Evolutionary conservation across 2,113 vertebrate species (phyloP).

Genomic region (Puntigrus tetrazona): DNA sequence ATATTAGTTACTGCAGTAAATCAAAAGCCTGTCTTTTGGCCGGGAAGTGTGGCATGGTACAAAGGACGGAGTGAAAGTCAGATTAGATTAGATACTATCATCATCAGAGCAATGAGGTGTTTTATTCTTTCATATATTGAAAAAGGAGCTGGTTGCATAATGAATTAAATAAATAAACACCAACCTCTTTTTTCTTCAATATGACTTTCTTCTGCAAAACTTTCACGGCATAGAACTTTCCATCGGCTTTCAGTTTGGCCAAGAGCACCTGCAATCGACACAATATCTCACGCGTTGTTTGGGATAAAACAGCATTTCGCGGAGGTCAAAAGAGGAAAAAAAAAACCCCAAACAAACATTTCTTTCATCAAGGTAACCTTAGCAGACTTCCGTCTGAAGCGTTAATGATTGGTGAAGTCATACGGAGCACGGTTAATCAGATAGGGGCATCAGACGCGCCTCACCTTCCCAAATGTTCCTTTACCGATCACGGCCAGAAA

Average conservation of each 20-base stretch:
- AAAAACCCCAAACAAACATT: too few relatives aligned
- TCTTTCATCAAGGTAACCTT: conserved; percentile 42
- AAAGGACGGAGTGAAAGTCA: conserved; percentile 54
- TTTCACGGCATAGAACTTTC: conserved; percentile 92
- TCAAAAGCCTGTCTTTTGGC: background rate
- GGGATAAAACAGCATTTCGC: background rate
- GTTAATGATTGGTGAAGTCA: conserved; percentile 71
- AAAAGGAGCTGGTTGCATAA: background rate
- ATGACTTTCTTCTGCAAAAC: conserved; percentile 97
- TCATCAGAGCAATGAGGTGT: conserved; percentile 49
- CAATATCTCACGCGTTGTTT: background rate
- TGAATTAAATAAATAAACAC: background rate
- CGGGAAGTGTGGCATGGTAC: conserved; percentile 54
- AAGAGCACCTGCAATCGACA: conserved; percentile 86
- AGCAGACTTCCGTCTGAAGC: conserved; percentile 36
- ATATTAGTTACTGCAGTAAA: background rate
- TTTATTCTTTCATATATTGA: background rate
- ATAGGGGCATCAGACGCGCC: conserved; percentile 17
- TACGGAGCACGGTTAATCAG: conserved; percentile 49
- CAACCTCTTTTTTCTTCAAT: conserved; percentile 95
- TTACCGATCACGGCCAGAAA: conserved; percentile 78
- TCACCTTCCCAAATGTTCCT: conserved; percentile 80
- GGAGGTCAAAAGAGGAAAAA: background rate
- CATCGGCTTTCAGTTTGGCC: conserved; percentile 90
- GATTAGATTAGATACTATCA: conserved; percentile 72